Conservation (phyloP, 1,140 invertebrate genomes). For the Caenorhabditis brenneri region DNA sequence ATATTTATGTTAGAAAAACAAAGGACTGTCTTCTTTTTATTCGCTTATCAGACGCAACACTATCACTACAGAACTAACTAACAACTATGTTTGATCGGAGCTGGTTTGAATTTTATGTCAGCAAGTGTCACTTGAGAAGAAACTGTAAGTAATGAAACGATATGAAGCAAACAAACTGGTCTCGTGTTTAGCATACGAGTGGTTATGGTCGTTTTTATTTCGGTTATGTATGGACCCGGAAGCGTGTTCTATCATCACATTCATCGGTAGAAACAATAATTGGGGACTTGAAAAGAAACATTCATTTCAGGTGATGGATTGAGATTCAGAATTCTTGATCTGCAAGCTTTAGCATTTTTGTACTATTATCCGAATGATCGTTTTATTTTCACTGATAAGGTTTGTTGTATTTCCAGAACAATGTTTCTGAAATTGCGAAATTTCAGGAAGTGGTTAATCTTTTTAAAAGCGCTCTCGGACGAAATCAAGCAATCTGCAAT, state of each 20-base stretch:
- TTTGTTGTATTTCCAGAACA: neutral
- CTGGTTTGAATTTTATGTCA: constrained; percentile 29
- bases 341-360: neutral
- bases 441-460: constrained; percentile 1
- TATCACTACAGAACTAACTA: neutral
- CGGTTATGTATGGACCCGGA: neutral
- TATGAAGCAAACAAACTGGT: neutral
- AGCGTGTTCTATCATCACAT: neutral
- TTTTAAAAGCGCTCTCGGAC: constrained; percentile 3
- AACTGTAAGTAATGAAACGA: neutral
- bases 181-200: constrained; percentile 21
- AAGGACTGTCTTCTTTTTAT: neutral
- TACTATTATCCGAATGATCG: constrained; percentile 26
- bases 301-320: neutral
- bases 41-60: neutral
- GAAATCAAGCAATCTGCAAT: constrained; percentile 8
- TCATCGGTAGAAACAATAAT: neutral
- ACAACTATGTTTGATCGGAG: constrained; percentile 13
- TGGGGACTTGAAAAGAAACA: neutral
- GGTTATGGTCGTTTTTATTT: constrained; percentile 22
- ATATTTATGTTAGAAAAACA: constrained; percentile 25
- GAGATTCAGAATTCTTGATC: neutral
- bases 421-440: neutral
- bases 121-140: constrained; percentile 26
- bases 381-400: neutral